Evolutionary conservation across 2,888 invertebrate genomes (phyloP), one percentile per base, ranked within the genome.

Genomic region (Pristionchus exspectatus): DNA sequence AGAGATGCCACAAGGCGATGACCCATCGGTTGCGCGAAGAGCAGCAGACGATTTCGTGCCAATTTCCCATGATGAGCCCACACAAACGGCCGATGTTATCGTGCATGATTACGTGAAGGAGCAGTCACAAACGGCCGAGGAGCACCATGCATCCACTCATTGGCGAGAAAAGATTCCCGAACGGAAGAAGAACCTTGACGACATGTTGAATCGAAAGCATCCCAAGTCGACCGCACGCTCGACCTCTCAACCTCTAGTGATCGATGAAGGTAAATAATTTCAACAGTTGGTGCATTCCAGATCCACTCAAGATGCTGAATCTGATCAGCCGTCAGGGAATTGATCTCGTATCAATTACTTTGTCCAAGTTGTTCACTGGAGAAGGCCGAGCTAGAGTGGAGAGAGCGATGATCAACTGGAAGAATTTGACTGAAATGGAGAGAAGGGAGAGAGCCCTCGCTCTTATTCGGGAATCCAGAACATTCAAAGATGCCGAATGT

Each of bases 251-350:
- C 88, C 54, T 12, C 21, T 30, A 10, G n/a, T 72, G 74, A 66
- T 54, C 50, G 59, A 50, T 27, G 87, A 66, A 90, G 90, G 90
- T 87, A 90, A 85, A 12, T 44, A 38, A 38, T 12, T 27, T 18
- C 54, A 59, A 56, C 50, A 10, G 50, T 12, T 54, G 1, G 7
- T 69, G 50, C 21, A 21, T 93, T 94, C 88, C 91, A 94, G 94
- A 94, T 91, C 94, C 95, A 16, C 90, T 95, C 33, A 91, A 92
- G 84, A 84, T 94, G 90, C 94, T 95, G 86, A 93, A 94, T 87
- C 91, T 92, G 91, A 90, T 94, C 84, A 90, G 90, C 10, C 90
- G 91, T 66, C 90, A 92, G 54, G 92, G 92, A 0, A 87, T 92
- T 14, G 92, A 91, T 16, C 94, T 94, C 90, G 92, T 94, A n/a